Conservation (phyloP, 2,888 invertebrate species). For the Philereme vetulata region DNA sequence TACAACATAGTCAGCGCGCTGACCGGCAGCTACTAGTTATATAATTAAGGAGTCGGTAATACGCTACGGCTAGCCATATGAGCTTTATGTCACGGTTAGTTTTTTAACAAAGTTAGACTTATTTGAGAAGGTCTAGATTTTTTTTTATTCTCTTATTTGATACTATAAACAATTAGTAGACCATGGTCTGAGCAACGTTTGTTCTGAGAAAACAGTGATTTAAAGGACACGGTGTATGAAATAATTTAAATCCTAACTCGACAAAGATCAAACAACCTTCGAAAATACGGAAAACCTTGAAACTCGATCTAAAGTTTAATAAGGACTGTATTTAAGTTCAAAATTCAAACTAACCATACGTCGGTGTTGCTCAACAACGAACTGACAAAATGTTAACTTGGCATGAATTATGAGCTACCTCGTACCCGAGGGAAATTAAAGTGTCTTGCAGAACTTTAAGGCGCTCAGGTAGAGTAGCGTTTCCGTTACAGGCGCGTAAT, state of each 20-base stretch:
- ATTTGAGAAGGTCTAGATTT: too few relatives aligned
- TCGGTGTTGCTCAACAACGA: constrained; percentile 68
- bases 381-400: constrained; percentile 81
- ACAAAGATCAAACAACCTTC: constrained; percentile 6
- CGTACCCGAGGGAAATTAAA: constrained; percentile 79
- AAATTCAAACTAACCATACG: constrained; percentile 52
- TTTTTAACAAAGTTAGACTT: too few relatives aligned
- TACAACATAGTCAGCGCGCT: too few relatives aligned
- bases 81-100: too few relatives aligned
- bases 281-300: constrained; percentile 34
- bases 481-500: constrained; percentile 59
- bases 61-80: too few relatives aligned
- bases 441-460: constrained; percentile 81
- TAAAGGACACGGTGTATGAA: too few relatives aligned
- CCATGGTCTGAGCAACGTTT: too few relatives aligned
- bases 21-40: too few relatives aligned
- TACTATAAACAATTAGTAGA: too few relatives aligned
- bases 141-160: too few relatives aligned
- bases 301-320: constrained; percentile 11
- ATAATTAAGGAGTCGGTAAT: too few relatives aligned
- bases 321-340: constrained; percentile 60
- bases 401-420: constrained; percentile 80
- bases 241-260: not conserved
- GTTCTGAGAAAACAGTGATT: too few relatives aligned
- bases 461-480: constrained; percentile 67